Base-by-base conservation (phyloP, 64 coral and sea anemone species). In the Platygyra sinensis region DNA sequence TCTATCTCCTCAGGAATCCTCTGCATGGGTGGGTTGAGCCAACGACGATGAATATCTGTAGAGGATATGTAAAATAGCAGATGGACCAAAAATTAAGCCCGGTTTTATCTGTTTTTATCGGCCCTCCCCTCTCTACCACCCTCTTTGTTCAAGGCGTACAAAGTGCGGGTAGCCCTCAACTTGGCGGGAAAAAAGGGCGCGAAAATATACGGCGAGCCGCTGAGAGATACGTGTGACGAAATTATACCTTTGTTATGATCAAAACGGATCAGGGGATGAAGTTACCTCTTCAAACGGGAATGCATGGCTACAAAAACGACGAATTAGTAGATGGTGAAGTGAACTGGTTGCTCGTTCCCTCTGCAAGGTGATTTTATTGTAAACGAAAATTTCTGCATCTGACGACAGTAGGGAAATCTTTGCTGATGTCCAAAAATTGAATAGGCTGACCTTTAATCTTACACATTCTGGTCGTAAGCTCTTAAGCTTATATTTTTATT, bases 331-430 rank as follows among this genome's bases (percentile, higher is more conserved):
- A 36, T 3, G 14, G 46, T 25, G 60, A 85, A 49, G 63, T 22
- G 14, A 63, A 64, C 62, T 85, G 62, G 81, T 69, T 25, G 3
- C 55, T 86, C 36, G 77, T 92, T 72, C 83, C 90, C 59, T 92
- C 85, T 72, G 90, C 90, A 59, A 92, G 83, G 90, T 87, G 77
- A 52, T 60, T 10, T 31, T 75, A 19, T 27, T 11, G 25, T 69
- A 25, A 11, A 1, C 8, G 54, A 57, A 57, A 57, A 46, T 18
- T 24, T 65, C 65, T 25, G 22, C 22, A n/a, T 69, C 4, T 69
- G 22, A 24, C 29, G 3, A 27, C 24, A 69, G 6, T 7, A 1
- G 22, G 22, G 29, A 25, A 7, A 27, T 69, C 25, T 69, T 5
- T 25, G 7, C 4, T 38, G 7, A 20, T 46, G 20, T 49, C 31